phyloP scores from a whole-genome alignment of 1,140 invertebrate species.

The Grapholita molesta region DNA sequence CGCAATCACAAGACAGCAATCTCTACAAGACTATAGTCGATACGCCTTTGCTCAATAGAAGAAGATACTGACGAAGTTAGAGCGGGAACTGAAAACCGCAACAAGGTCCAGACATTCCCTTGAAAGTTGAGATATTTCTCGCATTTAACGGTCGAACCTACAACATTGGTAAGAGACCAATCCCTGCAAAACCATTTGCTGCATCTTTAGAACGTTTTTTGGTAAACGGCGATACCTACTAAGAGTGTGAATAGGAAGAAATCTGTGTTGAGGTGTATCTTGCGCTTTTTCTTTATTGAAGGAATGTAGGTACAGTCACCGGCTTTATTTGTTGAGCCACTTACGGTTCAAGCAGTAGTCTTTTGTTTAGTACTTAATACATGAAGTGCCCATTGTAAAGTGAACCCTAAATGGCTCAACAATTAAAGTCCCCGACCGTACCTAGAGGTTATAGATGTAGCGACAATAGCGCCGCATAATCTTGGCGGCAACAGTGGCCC shows the following conservation, averaged over 20 bases:
- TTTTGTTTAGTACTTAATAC: no score
- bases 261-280: neutral
- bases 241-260: neutral
- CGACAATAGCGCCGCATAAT: neutral
- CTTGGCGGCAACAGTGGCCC: slow-evolving; percentile 24
- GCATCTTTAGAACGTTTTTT: neutral
- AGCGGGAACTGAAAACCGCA: neutral
- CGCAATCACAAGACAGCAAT: neutral
- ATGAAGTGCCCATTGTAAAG: no score
- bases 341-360: no score
- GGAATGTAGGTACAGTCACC: no score
- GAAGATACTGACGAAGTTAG: neutral
- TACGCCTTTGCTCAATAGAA: neutral
- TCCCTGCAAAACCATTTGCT: neutral
- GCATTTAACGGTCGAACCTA: neutral
- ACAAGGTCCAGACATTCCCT: neutral
- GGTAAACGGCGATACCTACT: neutral
- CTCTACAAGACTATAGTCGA: neutral
- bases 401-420: no score
- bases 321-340: no score
- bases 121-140: neutral
- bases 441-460: neutral
- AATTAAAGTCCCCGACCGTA: no score
- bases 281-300: neutral
- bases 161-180: neutral